These are phyloP conservation scores for Drosophila mojavensis DNA, from an alignment of 1,140 invertebrate genomes.

Conservation along the genomic window DNA sequence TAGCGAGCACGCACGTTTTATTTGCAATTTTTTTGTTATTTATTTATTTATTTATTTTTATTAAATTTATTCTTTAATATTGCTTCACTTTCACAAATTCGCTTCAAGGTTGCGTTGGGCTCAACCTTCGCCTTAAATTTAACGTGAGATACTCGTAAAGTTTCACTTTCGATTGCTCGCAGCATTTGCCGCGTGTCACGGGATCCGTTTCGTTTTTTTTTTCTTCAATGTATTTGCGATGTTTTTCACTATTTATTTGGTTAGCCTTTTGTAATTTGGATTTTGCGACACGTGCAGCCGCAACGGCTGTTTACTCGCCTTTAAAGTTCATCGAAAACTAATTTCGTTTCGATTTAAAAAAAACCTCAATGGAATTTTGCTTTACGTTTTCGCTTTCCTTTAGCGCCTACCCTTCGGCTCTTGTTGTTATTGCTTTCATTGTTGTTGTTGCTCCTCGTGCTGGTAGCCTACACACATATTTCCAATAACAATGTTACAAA, in stretches of 20 bases:
- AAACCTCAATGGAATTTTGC: constrained; percentile 81
- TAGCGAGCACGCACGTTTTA: constrained; percentile 19
- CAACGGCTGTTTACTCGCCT: constrained; percentile 79
- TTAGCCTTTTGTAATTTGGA: constrained; percentile 2
- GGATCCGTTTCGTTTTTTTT: not conserved
- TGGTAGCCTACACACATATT: constrained; percentile 68
- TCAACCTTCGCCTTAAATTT: constrained; percentile 48
- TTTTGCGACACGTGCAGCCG: constrained; percentile 60
- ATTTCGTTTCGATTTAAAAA: constrained; percentile 83
- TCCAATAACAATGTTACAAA: constrained; percentile 78
- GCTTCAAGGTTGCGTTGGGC: constrained; percentile 60
- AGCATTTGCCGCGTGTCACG: constrained; percentile 24
- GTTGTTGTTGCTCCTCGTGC: constrained; percentile 20
- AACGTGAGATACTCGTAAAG: not conserved
- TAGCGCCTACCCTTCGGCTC: constrained; percentile 50
- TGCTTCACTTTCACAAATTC: constrained; percentile 43
- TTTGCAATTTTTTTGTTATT: constrained; percentile 1
- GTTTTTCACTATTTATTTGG: constrained; percentile 10
- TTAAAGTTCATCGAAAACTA: constrained; percentile 84
- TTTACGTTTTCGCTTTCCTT: constrained; percentile 79
- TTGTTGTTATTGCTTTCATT: constrained; percentile 6
- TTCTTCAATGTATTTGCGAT: not conserved
- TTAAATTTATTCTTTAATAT: not conserved
- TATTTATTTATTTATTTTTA: constrained; percentile 1
- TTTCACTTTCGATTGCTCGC: constrained; percentile 29